Evolutionary conservation across 2,113 vertebrate species (phyloP).

Genomic region (Halichoerus grypus): DNA sequence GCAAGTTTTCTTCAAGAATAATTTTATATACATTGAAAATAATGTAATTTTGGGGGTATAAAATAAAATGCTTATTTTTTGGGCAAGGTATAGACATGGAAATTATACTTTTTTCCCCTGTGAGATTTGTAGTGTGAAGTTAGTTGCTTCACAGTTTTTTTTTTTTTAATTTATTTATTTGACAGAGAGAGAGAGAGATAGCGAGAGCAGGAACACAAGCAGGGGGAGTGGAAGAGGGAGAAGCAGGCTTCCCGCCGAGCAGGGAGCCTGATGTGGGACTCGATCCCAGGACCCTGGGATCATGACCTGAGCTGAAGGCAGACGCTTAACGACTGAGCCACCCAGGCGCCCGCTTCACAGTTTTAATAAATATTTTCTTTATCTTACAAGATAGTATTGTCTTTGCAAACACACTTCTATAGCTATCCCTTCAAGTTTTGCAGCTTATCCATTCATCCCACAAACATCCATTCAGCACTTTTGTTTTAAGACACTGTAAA

Average conservation of each 20-base stretch:
- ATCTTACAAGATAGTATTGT: neutral
- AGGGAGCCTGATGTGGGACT: too few relatives aligned
- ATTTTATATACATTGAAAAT: neutral
- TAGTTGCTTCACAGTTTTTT: neutral
- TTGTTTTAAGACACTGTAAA: neutral
- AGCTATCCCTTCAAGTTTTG: neutral
- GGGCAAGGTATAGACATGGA: neutral
- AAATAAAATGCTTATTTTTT: neutral
- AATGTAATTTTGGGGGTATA: neutral
- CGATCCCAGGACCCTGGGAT: too few relatives aligned
- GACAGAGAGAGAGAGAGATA: too few relatives aligned
- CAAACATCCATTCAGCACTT: neutral
- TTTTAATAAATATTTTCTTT: slow-evolving; percentile 24
- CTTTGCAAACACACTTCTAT: neutral
- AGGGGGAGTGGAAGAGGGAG: too few relatives aligned
- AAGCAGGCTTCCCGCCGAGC: too few relatives aligned
- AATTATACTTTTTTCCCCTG: neutral
- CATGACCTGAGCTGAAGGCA: too few relatives aligned
- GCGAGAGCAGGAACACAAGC: too few relatives aligned
- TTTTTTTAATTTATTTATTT: too few relatives aligned
- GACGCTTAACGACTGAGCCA: too few relatives aligned
- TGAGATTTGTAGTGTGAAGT: neutral
- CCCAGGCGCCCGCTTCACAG: neutral
- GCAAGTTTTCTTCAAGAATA: neutral
- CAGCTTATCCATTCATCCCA: neutral